These are phyloP conservation scores for Meloidogyne hapla DNA, from an alignment of 1,140 invertebrate genomes.

Conservation along the genomic window DNA sequence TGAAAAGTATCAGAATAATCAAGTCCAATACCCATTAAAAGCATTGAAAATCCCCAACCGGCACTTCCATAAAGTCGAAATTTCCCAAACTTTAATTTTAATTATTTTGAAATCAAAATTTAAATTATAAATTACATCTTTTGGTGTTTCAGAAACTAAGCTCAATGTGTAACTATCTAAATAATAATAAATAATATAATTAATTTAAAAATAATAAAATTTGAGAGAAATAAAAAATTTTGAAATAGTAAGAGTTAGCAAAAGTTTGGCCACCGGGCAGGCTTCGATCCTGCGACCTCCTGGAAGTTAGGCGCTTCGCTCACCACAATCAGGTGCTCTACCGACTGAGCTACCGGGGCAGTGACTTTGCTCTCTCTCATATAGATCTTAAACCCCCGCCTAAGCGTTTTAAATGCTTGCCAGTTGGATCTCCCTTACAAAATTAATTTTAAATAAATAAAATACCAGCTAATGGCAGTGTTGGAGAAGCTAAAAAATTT, in stretches of 20 bases:
- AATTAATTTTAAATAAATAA: no score
- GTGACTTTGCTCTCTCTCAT: no score
- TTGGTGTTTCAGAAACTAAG: conserved; percentile 50
- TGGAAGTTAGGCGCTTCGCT: no score
- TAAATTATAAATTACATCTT: conserved; percentile 23
- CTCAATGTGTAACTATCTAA: conserved; percentile 70
- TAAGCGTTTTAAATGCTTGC: no score
- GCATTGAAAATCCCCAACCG: conserved; percentile 83
- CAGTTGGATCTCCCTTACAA: no score
- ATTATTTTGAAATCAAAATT: conserved; percentile 72
- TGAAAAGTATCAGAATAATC: conserved; percentile 89
- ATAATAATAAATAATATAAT: neutral
- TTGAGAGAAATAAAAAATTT: neutral
- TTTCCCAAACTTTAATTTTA: conserved; percentile 87
- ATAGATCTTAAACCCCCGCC: no score
- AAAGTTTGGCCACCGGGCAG: no score
- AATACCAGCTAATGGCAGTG: conserved; percentile 86
- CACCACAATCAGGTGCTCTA: no score
- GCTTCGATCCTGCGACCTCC: no score
- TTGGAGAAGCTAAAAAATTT: conserved; percentile 74
- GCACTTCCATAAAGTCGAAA: conserved; percentile 97
- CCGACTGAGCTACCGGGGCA: no score
- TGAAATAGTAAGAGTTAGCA: no score
- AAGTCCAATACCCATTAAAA: conserved; percentile 93
- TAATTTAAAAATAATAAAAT: neutral